A percentile compares a stretch with the other conserved stretches of the same genome.
These are phyloP conservation scores for Pteruthius melanotis DNA, from an alignment of 2,113 vertebrate genomes.

Conservation along the genomic window DNA sequence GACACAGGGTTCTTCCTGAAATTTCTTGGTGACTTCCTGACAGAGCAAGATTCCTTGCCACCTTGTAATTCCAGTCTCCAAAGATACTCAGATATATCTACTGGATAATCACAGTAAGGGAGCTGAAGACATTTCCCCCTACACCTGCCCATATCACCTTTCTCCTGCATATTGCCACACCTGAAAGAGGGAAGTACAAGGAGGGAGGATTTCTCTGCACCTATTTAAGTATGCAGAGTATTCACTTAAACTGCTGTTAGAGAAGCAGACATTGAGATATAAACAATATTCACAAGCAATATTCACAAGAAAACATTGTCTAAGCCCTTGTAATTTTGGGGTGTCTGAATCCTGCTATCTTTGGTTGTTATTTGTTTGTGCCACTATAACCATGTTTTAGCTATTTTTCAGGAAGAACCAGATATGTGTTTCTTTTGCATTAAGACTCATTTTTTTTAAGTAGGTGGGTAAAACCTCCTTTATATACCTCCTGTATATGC, in stretches of 20 bases:
- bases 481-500: background rate
- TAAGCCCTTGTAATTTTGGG: background rate
- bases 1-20: background rate
- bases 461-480: background rate
- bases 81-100: background rate
- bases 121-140: background rate
- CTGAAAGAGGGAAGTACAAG: background rate
- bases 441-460: background rate
- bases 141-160: background rate
- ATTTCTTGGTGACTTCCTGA: background rate
- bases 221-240: background rate
- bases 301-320: background rate
- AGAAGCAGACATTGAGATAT: background rate
- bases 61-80: background rate
- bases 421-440: background rate
- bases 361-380: background rate
- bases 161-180: background rate
- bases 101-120: background rate
- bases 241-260: background rate
- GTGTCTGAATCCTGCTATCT: background rate
- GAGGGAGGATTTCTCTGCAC: background rate
- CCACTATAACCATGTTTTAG: background rate
- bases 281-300: background rate
- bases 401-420: background rate
- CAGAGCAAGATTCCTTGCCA: background rate